Percentiles rank a stretch among this genome's conserved stretches.
Conservation (phyloP, 1,140 invertebrate species). For the Pseudoatta argentina region DNA sequence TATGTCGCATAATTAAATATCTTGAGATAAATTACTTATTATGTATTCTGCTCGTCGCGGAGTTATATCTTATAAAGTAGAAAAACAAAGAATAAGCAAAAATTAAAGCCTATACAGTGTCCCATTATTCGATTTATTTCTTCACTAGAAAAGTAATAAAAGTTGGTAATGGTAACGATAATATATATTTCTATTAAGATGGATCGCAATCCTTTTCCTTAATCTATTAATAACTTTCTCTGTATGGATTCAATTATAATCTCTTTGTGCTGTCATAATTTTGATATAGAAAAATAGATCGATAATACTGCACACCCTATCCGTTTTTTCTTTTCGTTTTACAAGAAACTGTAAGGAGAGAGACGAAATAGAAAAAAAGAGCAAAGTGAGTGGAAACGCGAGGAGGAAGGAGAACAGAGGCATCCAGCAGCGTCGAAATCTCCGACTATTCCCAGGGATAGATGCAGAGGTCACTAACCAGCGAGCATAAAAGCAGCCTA, state of each 20-base stretch:
- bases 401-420: slow-evolving; percentile 24
- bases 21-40: neutral
- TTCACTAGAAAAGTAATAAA: neutral
- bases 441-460: slow-evolving; percentile 51
- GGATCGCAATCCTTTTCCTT: neutral
- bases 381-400: slow-evolving; percentile 19
- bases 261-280: neutral
- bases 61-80: neutral
- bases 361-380: slow-evolving; percentile 51
- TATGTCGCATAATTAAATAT: slow-evolving; percentile 29
- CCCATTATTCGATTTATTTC: neutral
- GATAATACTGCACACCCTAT: neutral
- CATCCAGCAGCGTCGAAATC: slow-evolving; percentile 59
- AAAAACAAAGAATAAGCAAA: too few relatives aligned
- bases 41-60: neutral
- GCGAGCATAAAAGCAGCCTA: slow-evolving; percentile 67
- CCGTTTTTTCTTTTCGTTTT: neutral
- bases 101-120: neutral
- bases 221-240: neutral
- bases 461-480: slow-evolving; percentile 74
- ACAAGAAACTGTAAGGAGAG: neutral
- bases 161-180: too few relatives aligned
- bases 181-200: too few relatives aligned
- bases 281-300: neutral
- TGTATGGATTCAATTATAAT: neutral